Base-by-base conservation (phyloP, 37 sponge, comb jelly and placozoan genomes). In the Chondrilla cf. caribensis region DNA sequence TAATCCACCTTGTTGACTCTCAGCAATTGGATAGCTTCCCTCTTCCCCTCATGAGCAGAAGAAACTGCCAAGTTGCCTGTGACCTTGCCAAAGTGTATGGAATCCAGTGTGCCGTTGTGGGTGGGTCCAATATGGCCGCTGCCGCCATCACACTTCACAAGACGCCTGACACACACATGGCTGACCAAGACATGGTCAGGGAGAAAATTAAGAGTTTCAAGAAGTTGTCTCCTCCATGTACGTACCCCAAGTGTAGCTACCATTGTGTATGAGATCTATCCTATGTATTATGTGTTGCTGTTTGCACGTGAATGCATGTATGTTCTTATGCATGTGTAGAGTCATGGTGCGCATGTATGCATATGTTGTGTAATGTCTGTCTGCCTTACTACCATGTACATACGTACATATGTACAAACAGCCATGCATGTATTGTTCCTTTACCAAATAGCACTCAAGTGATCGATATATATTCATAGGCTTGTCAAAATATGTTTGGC, bases 11-110 rank as follows among this genome's bases (percentile, higher is more conserved):
- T 77, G 82, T 87, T 1, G 47, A 67, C 22, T 26, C 42, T 18
- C 28, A 19, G 0, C 7, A 38, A 6, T 44, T 77, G 22, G 21
- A 25, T 19, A 84, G 81, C 41, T 81, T 90, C 0, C 58, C 40
- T 6, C 81, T 91, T 36, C 65, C 64, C 0, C 70, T 91, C 28
- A 40, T 87, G 36, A 91, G 85, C 33, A 62, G 85, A 17, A 65
- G 66, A 0, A 35, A 73, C 80, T 91, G 88, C 65, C 58, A 58
- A 21, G 58, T 84, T 15, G 84, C 83, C 29, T 38, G 79, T 5
- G 43, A 78, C 33, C 22, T 91, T 17, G 87, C 92, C 8, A 33
- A 70, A 11, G 51, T 78, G 41, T 86, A 91, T 59, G 31, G 64
- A 0, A 41, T 91, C 21, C 33, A 78, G 0, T 90, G 77, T 62